Percentiles rank a stretch among this genome's conserved stretches.
Conservation (phyloP, 1,140 invertebrate species). For the Lepidurus packardi region DNA sequence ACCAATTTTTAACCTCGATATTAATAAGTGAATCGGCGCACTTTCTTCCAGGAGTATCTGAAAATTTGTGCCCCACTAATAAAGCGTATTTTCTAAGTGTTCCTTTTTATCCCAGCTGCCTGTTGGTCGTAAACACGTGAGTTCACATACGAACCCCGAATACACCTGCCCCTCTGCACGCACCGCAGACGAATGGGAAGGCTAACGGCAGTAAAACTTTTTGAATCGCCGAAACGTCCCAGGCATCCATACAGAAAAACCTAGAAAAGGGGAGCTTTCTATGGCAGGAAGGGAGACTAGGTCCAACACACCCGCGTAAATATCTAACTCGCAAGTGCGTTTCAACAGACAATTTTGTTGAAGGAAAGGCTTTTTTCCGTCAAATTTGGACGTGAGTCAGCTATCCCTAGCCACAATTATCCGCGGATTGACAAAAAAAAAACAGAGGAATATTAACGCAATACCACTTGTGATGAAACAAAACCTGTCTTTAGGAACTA, state of each 20-base stretch:
- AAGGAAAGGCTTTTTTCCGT: no score
- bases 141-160: background rate
- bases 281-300: background rate
- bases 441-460: background rate
- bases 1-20: no score
- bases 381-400: constrained; percentile 21
- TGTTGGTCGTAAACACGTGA: background rate
- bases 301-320: background rate
- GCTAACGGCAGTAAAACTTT: background rate
- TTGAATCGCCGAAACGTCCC: constrained; percentile 7
- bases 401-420: constrained; percentile 21
- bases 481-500: no score
- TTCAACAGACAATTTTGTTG: background rate
- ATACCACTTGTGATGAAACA: background rate
- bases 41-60: background rate
- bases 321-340: background rate
- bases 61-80: background rate
- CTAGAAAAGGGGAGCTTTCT: background rate
- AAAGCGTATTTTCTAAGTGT: background rate
- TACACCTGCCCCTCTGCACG: background rate
- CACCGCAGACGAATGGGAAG: background rate
- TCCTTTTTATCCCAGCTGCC: background rate
- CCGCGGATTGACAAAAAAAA: background rate
- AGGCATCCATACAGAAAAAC: background rate
- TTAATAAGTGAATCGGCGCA: background rate